phyloP scores from a whole-genome alignment of 2,113 vertebrate species.

The Oncorhynchus tshawytscha region DNA sequence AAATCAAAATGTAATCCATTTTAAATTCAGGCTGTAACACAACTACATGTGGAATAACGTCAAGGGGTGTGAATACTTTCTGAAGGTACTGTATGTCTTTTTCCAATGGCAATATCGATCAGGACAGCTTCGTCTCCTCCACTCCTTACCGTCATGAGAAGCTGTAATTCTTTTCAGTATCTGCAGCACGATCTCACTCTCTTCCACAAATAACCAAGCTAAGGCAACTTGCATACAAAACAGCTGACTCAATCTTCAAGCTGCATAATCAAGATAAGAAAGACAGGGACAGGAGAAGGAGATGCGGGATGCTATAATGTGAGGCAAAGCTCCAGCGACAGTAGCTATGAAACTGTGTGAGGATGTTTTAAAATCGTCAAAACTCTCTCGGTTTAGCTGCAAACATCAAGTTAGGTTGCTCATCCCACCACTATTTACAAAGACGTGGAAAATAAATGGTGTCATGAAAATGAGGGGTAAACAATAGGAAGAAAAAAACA shows the following conservation, averaged over 20 bases:
- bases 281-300: slow-evolving; percentile 60
- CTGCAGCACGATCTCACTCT: slow-evolving; percentile 72
- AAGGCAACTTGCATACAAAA: slow-evolving; percentile 82
- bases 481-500: not conserved
- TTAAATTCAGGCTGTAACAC: too few species aligned
- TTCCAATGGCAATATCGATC: slow-evolving; percentile 63
- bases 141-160: slow-evolving; percentile 60
- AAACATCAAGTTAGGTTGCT: too few species aligned
- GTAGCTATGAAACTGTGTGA: slow-evolving; percentile 51
- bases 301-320: slow-evolving; percentile 57
- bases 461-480: not conserved
- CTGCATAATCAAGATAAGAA: slow-evolving; percentile 85
- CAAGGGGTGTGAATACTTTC: too few species aligned
- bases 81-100: slow-evolving; percentile 34
- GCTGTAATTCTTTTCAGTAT: slow-evolving; percentile 73
- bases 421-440: not conserved
- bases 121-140: slow-evolving; percentile 54
- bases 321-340: slow-evolving; percentile 52
- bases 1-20: too few species aligned
- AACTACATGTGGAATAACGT: too few species aligned
- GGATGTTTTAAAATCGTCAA: slow-evolving; percentile 46
- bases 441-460: not conserved
- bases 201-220: slow-evolving; percentile 76
- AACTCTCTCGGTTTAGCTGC: slow-evolving; percentile 9
- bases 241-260: slow-evolving; percentile 87